These are phyloP conservation scores for Sphinx pinastri DNA, from an alignment of 2,888 invertebrate species.

Conservation along the genomic window DNA sequence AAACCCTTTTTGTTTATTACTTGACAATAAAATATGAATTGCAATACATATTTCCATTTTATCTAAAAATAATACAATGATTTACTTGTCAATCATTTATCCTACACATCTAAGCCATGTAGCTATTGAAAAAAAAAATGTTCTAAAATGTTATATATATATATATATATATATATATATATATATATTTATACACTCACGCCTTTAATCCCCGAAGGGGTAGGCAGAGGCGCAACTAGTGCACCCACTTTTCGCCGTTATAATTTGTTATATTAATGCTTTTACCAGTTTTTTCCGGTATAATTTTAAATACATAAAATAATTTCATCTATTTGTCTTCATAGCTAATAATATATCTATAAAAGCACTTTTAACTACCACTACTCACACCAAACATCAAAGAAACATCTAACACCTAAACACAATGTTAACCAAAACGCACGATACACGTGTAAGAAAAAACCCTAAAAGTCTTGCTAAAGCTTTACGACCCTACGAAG, in stretches of 20 bases:
- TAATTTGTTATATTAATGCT: background rate
- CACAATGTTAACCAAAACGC: slow-evolving; percentile 51
- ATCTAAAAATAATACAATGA: too few species aligned
- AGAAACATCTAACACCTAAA: slow-evolving; percentile 62
- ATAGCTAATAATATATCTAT: slow-evolving; percentile 47
- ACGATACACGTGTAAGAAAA: slow-evolving; percentile 53
- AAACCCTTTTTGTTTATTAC: too few species aligned
- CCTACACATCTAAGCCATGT: too few species aligned
- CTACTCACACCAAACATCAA: slow-evolving; percentile 80
- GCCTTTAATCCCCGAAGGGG: too few species aligned
- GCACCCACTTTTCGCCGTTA: too few species aligned
- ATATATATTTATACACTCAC: too few species aligned
- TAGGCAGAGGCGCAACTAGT: too few species aligned
- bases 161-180: too few species aligned
- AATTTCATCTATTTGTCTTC: slow-evolving; percentile 23
- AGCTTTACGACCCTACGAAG: slow-evolving; percentile 63
- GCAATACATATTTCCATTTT: too few species aligned
- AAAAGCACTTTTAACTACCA: slow-evolving; percentile 77
- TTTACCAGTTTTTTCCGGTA: background rate
- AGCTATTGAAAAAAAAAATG: too few species aligned
- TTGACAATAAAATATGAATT: background rate
- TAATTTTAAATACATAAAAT: background rate
- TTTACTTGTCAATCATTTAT: too few species aligned
- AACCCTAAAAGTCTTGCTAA: slow-evolving; percentile 68
- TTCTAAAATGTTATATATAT: too few species aligned